phyloP scores from a whole-genome alignment of 2,888 invertebrate genomes.

The Perithous albicinctus region DNA sequence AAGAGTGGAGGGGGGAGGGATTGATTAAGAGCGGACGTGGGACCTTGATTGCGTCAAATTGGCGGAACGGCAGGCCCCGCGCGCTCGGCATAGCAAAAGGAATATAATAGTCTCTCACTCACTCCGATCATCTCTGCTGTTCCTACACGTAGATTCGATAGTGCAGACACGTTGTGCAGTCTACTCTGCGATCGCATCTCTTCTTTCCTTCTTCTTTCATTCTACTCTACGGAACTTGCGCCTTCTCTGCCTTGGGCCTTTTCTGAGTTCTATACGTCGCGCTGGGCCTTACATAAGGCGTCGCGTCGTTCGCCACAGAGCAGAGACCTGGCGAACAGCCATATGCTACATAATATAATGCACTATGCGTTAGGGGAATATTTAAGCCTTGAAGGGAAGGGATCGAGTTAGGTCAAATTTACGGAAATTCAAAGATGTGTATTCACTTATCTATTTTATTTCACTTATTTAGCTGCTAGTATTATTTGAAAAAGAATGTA shows the following conservation, averaged over 20 bases:
- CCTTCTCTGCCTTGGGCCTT: slow-evolving; percentile 17
- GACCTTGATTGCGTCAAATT: slow-evolving; percentile 77
- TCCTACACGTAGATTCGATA: neutral
- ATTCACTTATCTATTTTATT: too few relatives aligned
- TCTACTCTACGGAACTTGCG: slow-evolving; percentile 18
- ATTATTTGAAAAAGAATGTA: too few relatives aligned
- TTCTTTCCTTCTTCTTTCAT: slow-evolving; percentile 43
- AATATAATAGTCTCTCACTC: slow-evolving; percentile 33
- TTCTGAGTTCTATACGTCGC: slow-evolving; percentile 37
- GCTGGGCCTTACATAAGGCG: slow-evolving; percentile 46
- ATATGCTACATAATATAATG: too few relatives aligned
- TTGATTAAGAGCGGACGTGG: slow-evolving; percentile 72
- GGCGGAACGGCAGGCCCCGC: slow-evolving; percentile 71
- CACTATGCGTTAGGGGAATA: too few relatives aligned
- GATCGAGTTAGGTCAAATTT: too few relatives aligned
- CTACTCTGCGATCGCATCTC: slow-evolving; percentile 36
- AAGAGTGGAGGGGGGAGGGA: slow-evolving; percentile 43
- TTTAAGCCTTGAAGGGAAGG: too few relatives aligned
- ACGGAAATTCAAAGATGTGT: too few relatives aligned
- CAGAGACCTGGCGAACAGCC: slow-evolving; percentile 2
- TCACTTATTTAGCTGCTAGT: too few relatives aligned
- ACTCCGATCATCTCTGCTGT: slow-evolving; percentile 17
- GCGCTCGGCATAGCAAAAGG: slow-evolving; percentile 51
- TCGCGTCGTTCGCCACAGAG: slow-evolving; percentile 10
- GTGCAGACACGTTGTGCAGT: neutral